Evolutionary conservation across 1,140 invertebrate species (phyloP).

Genomic region (Archegozetes longisetosus): DNA sequence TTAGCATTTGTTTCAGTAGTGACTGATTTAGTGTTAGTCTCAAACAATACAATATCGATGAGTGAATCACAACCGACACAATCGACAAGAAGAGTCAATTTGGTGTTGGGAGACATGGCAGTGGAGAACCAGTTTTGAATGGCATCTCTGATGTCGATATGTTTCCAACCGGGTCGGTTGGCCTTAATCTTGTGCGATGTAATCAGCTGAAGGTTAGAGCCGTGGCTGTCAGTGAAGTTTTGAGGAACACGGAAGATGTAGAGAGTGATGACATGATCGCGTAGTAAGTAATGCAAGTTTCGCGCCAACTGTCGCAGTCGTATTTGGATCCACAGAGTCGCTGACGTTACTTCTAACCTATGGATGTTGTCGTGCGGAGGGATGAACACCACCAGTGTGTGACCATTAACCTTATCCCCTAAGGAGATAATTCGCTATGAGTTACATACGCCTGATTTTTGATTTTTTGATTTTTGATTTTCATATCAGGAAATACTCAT

Average conservation of each 20-base stretch:
- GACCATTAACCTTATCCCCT: slow-evolving; percentile 63
- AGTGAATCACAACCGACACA: slow-evolving; percentile 58
- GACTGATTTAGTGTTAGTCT: too few relatives aligned
- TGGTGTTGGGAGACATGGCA: slow-evolving; percentile 32
- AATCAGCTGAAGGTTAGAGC: slow-evolving; percentile 25
- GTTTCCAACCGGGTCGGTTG: slow-evolving; percentile 59
- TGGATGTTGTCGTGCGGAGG: slow-evolving; percentile 37
- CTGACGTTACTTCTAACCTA: slow-evolving; percentile 43
- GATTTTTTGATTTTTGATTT: too few relatives aligned
- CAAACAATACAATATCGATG: slow-evolving; percentile 30
- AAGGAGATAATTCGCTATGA: slow-evolving; percentile 30
- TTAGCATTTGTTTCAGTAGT: too few relatives aligned
- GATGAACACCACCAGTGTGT: slow-evolving; percentile 63
- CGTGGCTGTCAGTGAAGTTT: not conserved
- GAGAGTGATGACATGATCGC: slow-evolving; percentile 38
- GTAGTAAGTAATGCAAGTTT: slow-evolving; percentile 21
- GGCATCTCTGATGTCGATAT: slow-evolving; percentile 59
- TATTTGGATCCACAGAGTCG: slow-evolving; percentile 49
- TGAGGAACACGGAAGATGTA: slow-evolving; percentile 43
- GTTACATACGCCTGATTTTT: too few relatives aligned
- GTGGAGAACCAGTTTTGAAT: slow-evolving; percentile 34
- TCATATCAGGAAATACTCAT: too few relatives aligned
- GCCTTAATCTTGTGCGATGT: slow-evolving; percentile 48
- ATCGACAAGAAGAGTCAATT: slow-evolving; percentile 58
- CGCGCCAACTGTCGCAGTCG: slow-evolving; percentile 9